These are phyloP conservation scores for Cyanoramphus novaezelandiae DNA, from an alignment of 2,113 vertebrate species.

Conservation along the genomic window DNA sequence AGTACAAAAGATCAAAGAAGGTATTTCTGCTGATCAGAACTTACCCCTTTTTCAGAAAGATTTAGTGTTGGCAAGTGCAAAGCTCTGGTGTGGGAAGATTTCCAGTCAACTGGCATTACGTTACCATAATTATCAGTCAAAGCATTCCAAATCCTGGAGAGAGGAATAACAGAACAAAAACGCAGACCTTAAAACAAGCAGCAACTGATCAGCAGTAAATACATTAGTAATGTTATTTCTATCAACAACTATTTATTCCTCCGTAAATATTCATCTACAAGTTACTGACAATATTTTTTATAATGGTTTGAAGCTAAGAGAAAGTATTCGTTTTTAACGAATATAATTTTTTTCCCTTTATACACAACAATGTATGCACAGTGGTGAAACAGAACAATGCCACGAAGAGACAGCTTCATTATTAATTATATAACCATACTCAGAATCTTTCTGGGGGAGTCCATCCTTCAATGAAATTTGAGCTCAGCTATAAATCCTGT, in stretches of 20 bases:
- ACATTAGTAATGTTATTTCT: background rate
- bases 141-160: conserved; percentile 92
- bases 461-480: background rate
- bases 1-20: background rate
- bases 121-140: conserved; percentile 96
- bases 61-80: conserved; percentile 93
- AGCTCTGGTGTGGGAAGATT: conserved; percentile 90
- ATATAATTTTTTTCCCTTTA: background rate
- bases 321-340: background rate
- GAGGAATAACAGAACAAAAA: conserved; percentile 26
- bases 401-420: background rate
- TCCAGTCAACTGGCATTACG: conserved; percentile 98
- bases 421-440: background rate
- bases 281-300: background rate
- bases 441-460: background rate
- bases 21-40: conserved; percentile 22
- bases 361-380: background rate
- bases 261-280: background rate
- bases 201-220: background rate
- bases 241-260: background rate
- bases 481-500: background rate
- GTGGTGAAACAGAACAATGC: background rate
- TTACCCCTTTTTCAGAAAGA: conserved; percentile 87
- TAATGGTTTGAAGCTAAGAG: background rate
- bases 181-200: background rate